Evolutionary conservation across 2,113 vertebrate genomes (phyloP).

Genomic region (Semnornis frantzii): DNA sequence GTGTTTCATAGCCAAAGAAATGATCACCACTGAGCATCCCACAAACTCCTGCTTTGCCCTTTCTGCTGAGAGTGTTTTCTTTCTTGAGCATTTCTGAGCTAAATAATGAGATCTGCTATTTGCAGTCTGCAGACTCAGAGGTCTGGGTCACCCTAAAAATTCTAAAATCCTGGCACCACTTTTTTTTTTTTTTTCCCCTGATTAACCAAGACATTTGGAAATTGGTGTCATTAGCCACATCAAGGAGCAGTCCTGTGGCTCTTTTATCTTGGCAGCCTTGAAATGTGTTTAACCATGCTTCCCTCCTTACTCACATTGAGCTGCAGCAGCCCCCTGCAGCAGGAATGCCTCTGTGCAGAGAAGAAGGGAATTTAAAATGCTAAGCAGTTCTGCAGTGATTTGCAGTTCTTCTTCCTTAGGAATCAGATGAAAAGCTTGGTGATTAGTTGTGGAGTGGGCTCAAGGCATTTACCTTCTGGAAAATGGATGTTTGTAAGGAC

Average conservation of each 20-base stretch:
- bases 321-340: not conserved
- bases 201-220: slow-evolving; percentile 23
- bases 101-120: not conserved
- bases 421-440: not conserved
- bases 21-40: not conserved
- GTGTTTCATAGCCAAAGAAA: not conserved
- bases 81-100: not conserved
- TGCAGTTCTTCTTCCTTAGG: slow-evolving; percentile 12
- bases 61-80: not conserved
- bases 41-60: not conserved
- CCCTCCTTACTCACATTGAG: slow-evolving; percentile 1
- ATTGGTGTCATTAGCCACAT: not conserved
- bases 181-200: not conserved
- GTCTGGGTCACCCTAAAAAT: not conserved
- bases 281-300: slow-evolving; percentile 42
- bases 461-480: slow-evolving; percentile 26
- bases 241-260: not conserved
- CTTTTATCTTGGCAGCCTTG: slow-evolving; percentile 12
- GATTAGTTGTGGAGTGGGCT: slow-evolving; percentile 45
- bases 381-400: slow-evolving; percentile 56
- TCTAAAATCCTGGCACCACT: not conserved
- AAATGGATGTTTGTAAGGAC: not conserved
- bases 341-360: slow-evolving; percentile 6
- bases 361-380: slow-evolving; percentile 46
- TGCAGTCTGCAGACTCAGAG: not conserved